Conservation (phyloP, 2,888 invertebrate species). For the Unio delphinus region DNA sequence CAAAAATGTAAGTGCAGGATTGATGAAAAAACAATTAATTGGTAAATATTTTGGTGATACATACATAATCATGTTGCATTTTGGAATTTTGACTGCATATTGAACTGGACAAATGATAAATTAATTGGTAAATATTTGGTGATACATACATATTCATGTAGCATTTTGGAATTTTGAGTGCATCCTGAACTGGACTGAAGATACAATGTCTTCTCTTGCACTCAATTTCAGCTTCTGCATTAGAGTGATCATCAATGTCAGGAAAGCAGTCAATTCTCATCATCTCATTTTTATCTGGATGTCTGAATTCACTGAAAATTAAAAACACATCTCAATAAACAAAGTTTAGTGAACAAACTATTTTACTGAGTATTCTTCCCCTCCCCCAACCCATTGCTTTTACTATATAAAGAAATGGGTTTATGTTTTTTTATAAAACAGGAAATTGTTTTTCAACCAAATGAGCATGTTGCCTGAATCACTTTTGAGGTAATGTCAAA, state of each 20-base stretch:
- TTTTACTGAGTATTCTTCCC: no score
- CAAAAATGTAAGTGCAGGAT: no score
- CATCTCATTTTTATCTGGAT: slow-evolving; percentile 19
- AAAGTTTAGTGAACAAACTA: not conserved
- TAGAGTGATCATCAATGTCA: slow-evolving; percentile 19
- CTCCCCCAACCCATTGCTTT: no score
- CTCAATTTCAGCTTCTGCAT: slow-evolving; percentile 2
- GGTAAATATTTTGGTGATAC: not conserved
- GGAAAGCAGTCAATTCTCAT: slow-evolving; percentile 41
- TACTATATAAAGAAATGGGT: no score
- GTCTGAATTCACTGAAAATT: slow-evolving; percentile 14
- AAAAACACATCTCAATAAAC: not conserved
- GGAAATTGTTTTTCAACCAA: not conserved
- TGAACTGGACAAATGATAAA: slow-evolving; percentile 19
- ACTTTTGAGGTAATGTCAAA: no score
- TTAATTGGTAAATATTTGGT: not conserved
- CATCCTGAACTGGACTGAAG: slow-evolving; percentile 14
- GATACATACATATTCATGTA: slow-evolving; percentile 31
- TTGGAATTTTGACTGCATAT: slow-evolving; percentile 25
- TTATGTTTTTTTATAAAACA: not conserved
- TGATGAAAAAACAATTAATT: not conserved
- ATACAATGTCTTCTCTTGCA: slow-evolving; percentile 39
- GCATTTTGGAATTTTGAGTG: slow-evolving; percentile 37
- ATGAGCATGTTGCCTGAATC: no score
- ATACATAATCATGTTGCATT: slow-evolving; percentile 38